A percentile compares a stretch with the other conserved stretches of the same genome.
phyloP scores from a whole-genome alignment of 2,888 invertebrate genomes.

The Idaea dimidiata region DNA sequence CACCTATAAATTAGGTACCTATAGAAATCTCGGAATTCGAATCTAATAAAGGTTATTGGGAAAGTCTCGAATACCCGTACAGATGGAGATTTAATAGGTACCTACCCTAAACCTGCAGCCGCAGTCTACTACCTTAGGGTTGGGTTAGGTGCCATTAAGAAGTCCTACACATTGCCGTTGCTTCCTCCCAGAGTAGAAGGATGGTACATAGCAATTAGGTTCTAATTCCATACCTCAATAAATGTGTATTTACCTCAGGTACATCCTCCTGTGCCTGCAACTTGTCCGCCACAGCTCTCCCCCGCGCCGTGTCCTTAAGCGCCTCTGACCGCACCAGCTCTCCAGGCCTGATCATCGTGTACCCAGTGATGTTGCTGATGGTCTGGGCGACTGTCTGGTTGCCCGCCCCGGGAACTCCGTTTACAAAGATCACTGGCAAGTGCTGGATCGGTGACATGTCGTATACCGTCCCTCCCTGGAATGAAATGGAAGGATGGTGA shows the following conservation, averaged over 20 bases:
- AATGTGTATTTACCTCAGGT: conserved; percentile 56
- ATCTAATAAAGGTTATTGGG: too few species aligned
- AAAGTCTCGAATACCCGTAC: too few species aligned
- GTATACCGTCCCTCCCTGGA: conserved; percentile 50
- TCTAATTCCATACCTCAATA: background rate
- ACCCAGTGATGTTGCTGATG: conserved; percentile 70
- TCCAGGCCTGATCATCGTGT: conserved; percentile 70
- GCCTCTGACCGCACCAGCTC: conserved; percentile 73
- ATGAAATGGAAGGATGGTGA: background rate
- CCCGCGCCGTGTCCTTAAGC: conserved; percentile 71
- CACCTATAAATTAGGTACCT: too few species aligned
- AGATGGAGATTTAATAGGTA: too few species aligned
- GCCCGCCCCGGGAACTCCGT: conserved; percentile 75
- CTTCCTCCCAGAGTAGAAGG: too few species aligned
- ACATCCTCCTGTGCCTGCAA: conserved; percentile 64
- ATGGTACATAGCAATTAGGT: too few species aligned
- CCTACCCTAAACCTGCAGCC: too few species aligned
- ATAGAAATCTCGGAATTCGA: too few species aligned
- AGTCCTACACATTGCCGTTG: too few species aligned
- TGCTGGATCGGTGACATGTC: conserved; percentile 73
- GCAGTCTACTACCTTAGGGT: too few species aligned
- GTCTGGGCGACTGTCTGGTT: conserved; percentile 74
- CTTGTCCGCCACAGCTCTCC: conserved; percentile 69
- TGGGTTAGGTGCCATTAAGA: too few species aligned
- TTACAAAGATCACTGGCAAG: conserved; percentile 73